A percentile compares a stretch with the other conserved stretches of the same genome.
phyloP scores from a whole-genome alignment of 2,888 invertebrate genomes.

The Pinctada fucata region DNA sequence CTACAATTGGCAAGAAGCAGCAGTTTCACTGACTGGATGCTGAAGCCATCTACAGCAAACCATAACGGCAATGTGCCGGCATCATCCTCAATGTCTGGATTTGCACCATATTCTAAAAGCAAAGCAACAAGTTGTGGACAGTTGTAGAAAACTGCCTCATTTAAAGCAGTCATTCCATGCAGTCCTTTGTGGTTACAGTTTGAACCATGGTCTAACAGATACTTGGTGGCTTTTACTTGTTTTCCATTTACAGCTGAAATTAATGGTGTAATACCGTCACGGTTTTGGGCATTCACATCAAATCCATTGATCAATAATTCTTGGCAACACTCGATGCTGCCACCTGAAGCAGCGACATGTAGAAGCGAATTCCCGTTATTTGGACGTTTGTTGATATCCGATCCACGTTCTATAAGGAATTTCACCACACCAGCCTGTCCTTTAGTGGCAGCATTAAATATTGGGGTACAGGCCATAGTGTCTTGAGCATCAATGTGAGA shows the following conservation, averaged over 20 bases:
- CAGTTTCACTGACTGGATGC: constrained; percentile 59
- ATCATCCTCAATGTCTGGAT: constrained; percentile 69
- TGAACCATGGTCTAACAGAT: constrained; percentile 66
- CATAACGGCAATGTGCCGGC: constrained; percentile 73
- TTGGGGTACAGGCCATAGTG: constrained; percentile 67
- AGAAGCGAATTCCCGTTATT: constrained; percentile 65
- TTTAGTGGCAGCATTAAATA: constrained; percentile 70
- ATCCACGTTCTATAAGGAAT: constrained; percentile 63
- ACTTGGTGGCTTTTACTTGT: constrained; percentile 59
- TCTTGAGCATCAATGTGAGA: constrained; percentile 68
- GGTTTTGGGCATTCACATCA: constrained; percentile 62
- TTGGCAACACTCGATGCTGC: constrained; percentile 63
- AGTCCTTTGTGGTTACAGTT: constrained; percentile 59
- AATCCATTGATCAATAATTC: constrained; percentile 57
- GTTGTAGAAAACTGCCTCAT: constrained; percentile 73
- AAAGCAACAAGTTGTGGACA: constrained; percentile 66
- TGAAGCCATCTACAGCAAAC: constrained; percentile 71
- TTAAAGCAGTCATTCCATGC: constrained; percentile 73
- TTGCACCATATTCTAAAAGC: constrained; percentile 67
- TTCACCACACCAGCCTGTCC: constrained; percentile 64
- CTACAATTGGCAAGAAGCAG: constrained; percentile 90
- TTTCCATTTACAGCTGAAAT: constrained; percentile 66
- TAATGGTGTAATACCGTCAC: constrained; percentile 68
- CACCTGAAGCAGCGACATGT: constrained; percentile 70
- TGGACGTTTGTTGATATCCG: constrained; percentile 61